These are phyloP conservation scores for Loxodonta africana DNA, from an alignment of 2,113 vertebrate genomes.

Conservation along the genomic window DNA sequence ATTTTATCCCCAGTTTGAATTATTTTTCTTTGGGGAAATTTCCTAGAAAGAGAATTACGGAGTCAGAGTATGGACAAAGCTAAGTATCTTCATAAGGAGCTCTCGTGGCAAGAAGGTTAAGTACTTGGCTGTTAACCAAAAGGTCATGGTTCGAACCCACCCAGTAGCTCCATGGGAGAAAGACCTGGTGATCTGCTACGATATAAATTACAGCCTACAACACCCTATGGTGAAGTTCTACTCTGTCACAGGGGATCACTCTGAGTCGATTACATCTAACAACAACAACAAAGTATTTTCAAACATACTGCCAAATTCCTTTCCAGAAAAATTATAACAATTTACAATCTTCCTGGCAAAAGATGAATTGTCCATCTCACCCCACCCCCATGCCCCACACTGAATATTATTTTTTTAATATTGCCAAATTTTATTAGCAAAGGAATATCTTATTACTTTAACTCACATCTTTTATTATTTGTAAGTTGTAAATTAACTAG, in stretches of 20 bases:
- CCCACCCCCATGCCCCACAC: neutral
- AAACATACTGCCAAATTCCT: neutral
- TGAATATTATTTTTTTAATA: neutral
- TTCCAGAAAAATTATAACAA: constrained; percentile 51
- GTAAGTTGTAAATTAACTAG: neutral
- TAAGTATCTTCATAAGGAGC: neutral
- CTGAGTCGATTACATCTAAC: too few relatives aligned
- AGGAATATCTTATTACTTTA: neutral
- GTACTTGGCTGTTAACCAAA: neutral
- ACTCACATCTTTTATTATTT: constrained; percentile 5
- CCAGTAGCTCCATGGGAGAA: too few relatives aligned
- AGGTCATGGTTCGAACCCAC: too few relatives aligned
- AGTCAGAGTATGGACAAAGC: neutral
- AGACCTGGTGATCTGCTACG: too few relatives aligned
- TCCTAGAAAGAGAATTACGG: constrained; percentile 48
- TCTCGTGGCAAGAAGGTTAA: neutral
- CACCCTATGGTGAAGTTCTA: too few relatives aligned
- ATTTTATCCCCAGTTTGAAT: neutral
- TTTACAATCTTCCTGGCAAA: neutral
- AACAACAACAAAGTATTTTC: neutral
- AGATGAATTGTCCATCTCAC: neutral
- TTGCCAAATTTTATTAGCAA: constrained; percentile 24
- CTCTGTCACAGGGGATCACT: too few relatives aligned
- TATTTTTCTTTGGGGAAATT: constrained; percentile 49
- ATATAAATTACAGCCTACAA: too few relatives aligned